These are phyloP conservation scores for Lates calcarifer DNA, from an alignment of 2,113 vertebrate genomes.

Conservation along the genomic window DNA sequence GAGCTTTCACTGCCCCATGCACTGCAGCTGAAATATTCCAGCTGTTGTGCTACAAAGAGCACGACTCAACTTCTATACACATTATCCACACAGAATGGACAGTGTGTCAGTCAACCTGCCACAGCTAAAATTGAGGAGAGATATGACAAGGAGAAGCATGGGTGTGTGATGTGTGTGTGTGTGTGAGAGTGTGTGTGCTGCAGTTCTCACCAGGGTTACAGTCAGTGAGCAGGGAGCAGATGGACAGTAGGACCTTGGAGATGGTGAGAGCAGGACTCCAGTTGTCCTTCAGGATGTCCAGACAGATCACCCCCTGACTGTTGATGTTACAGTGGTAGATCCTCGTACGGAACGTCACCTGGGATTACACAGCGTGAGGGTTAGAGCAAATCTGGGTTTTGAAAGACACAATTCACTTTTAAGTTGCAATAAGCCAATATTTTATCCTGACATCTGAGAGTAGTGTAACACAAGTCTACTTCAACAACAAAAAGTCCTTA, in stretches of 20 bases:
- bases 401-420: neutral
- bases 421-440: neutral
- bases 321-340: slow-evolving; percentile 98
- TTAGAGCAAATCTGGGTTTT: neutral
- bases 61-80: neutral
- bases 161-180: slow-evolving; percentile 16
- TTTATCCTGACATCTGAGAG: neutral
- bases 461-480: neutral
- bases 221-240: slow-evolving; percentile 96
- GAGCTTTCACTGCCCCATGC: too few relatives aligned
- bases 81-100: slow-evolving; percentile 48
- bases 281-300: slow-evolving; percentile 97
- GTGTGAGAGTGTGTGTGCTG: slow-evolving; percentile 25
- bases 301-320: slow-evolving; percentile 96
- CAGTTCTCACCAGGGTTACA: slow-evolving; percentile 91
- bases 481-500: neutral
- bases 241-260: slow-evolving; percentile 95
- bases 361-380: neutral
- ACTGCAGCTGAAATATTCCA: too few relatives aligned
- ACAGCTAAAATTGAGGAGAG: neutral
- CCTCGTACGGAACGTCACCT: slow-evolving; percentile 95
- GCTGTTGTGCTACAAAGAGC: slow-evolving; percentile 14
- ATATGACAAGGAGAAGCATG: slow-evolving; percentile 16
- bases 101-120: slow-evolving; percentile 52
- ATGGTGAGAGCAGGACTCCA: slow-evolving; percentile 95